A percentile compares a stretch with the other conserved stretches of the same genome.
Evolutionary conservation across 1,140 invertebrate genomes (phyloP).

Genomic region (Araneus ventricosus): DNA sequence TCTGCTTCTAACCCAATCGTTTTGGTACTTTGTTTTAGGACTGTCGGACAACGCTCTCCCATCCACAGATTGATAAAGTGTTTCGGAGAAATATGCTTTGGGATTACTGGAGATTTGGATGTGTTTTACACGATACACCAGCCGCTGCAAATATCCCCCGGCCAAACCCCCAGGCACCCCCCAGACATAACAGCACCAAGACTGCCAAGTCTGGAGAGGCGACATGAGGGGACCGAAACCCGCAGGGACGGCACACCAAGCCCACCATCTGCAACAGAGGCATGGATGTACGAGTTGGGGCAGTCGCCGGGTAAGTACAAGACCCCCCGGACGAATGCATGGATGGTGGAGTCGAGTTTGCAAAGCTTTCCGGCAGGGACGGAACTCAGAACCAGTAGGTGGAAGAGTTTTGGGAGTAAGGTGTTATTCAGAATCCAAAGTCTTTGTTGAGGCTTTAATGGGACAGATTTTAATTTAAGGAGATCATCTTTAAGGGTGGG

Average conservation of each 20-base stretch:
- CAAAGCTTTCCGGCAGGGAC: not conserved
- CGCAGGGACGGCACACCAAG: not conserved
- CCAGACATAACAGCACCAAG: not conserved
- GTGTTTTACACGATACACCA: too few relatives aligned
- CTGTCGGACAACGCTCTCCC: too few relatives aligned
- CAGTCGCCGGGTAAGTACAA: not conserved
- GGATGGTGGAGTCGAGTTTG: not conserved
- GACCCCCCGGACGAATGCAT: not conserved
- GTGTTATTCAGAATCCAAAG: not conserved
- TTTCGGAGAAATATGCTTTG: rapidly evolving
- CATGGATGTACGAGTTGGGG: not conserved
- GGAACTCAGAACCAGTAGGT: not conserved
- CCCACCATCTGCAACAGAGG: not conserved
- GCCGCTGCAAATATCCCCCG: not conserved
- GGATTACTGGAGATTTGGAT: not conserved
- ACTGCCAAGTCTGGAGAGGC: not conserved
- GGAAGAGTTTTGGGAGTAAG: not conserved
- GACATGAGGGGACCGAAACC: not conserved
- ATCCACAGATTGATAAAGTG: not conserved
- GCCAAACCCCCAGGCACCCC: not conserved
- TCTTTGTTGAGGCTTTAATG: not conserved
- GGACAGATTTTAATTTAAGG: not conserved
- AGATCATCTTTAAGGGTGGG: not conserved
- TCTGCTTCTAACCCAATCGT: too few relatives aligned
- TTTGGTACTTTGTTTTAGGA: not conserved